Evolutionary conservation across 2,888 invertebrate genomes (phyloP).

Genomic region (Plutella xylostella): DNA sequence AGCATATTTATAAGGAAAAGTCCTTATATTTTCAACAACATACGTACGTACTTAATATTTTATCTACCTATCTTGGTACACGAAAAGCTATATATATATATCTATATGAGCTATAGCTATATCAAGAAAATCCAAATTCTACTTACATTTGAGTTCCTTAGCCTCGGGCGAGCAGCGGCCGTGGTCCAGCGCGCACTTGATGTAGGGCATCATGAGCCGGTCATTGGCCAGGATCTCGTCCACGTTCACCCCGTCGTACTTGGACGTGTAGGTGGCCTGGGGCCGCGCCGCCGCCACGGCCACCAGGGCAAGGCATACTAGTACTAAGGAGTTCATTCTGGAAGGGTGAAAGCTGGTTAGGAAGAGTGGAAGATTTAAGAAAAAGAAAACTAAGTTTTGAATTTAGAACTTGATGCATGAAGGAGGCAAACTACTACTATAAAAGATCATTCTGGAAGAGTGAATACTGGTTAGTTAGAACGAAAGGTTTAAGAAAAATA

Average conservation of each 20-base stretch:
- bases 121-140: neutral
- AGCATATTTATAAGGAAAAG: too few species aligned
- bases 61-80: too few species aligned
- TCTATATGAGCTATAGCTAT: neutral
- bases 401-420: too few species aligned
- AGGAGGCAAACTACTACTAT: too few species aligned
- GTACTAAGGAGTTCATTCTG: slow-evolving; percentile 36
- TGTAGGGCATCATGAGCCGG: slow-evolving; percentile 69
- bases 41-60: too few species aligned
- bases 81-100: neutral
- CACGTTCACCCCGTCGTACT: slow-evolving; percentile 74
- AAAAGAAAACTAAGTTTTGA: too few species aligned
- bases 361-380: too few species aligned
- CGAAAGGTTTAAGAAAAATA: too few species aligned
- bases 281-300: slow-evolving; percentile 21
- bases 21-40: too few species aligned
- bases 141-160: slow-evolving; percentile 71
- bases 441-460: too few species aligned
- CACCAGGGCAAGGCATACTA: slow-evolving; percentile 32
- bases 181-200: slow-evolving; percentile 71
- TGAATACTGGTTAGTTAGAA: too few species aligned
- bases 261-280: slow-evolving; percentile 63
- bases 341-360: too few species aligned
- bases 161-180: slow-evolving; percentile 72
- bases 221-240: slow-evolving; percentile 68